phyloP scores from a whole-genome alignment of 2,797 vertebrate species.

The Naso thynnoides region DNA sequence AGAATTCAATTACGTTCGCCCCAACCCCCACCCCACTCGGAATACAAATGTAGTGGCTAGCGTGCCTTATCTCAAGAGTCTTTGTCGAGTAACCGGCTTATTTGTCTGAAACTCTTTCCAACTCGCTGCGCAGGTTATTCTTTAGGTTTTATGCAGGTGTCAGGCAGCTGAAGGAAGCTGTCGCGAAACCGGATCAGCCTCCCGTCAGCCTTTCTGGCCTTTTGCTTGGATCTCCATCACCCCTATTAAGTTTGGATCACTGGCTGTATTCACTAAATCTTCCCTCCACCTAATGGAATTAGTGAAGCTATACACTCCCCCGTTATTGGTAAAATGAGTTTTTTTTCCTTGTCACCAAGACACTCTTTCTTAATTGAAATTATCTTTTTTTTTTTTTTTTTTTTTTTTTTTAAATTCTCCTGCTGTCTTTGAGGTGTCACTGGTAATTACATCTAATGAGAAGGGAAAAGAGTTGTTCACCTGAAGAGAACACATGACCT shows the following conservation, averaged over 20 bases:
- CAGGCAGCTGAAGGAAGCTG: slow-evolving; percentile 63
- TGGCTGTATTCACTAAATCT: slow-evolving; percentile 78
- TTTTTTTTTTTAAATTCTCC: slow-evolving; percentile 51
- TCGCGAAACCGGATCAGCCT: slow-evolving; percentile 50
- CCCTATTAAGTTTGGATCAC: slow-evolving; percentile 87
- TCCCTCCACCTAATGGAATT: slow-evolving; percentile 75
- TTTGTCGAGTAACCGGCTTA: slow-evolving; percentile 68
- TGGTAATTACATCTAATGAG: slow-evolving; percentile 74
- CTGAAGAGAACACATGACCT: slow-evolving; percentile 69
- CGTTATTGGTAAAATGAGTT: slow-evolving; percentile 51
- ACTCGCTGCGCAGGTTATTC: slow-evolving; percentile 54
- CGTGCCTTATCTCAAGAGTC: slow-evolving; percentile 62
- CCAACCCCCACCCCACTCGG: slow-evolving; percentile 37
- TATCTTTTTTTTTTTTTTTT: slow-evolving; percentile 41
- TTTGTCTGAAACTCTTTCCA: slow-evolving; percentile 65
- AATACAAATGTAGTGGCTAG: slow-evolving; percentile 71
- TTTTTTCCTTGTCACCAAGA: slow-evolving; percentile 12
- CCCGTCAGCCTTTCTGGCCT: slow-evolving; percentile 50
- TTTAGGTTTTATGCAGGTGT: slow-evolving; percentile 59
- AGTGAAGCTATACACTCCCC: slow-evolving; percentile 55
- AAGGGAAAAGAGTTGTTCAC: slow-evolving; percentile 68
- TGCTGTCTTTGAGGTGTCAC: slow-evolving; percentile 69
- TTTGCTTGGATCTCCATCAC: slow-evolving; percentile 66
- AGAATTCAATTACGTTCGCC: slow-evolving; percentile 78
- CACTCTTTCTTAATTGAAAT: slow-evolving; percentile 48